These are phyloP conservation scores for Hepsetus odoe DNA, from an alignment of 2,113 vertebrate species.

Conservation along the genomic window DNA sequence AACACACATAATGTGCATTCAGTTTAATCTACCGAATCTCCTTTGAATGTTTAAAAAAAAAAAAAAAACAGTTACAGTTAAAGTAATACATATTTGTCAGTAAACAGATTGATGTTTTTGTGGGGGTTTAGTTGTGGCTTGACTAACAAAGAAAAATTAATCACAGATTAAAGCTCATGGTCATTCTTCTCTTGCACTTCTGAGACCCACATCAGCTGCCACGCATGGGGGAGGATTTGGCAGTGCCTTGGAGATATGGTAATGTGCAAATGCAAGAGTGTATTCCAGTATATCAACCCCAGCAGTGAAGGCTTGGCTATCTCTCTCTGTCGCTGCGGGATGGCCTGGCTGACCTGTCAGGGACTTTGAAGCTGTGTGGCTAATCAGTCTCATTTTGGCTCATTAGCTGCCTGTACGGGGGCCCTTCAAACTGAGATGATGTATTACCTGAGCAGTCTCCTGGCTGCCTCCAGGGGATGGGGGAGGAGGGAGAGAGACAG, in stretches of 20 bases:
- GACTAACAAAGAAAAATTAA: background rate
- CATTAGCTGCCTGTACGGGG: constrained; percentile 79
- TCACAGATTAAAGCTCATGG: background rate
- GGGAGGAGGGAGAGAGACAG: constrained; percentile 60
- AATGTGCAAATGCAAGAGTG: background rate
- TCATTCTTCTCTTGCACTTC: too few species aligned
- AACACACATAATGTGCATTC: too few species aligned
- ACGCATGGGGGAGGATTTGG: background rate
- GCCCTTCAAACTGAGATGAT: constrained; percentile 75
- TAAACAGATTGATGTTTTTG: too few species aligned
- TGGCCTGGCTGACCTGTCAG: constrained; percentile 67
- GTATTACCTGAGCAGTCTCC: constrained; percentile 62
- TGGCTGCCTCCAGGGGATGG: constrained; percentile 52
- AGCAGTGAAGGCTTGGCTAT: background rate
- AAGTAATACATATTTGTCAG: too few species aligned
- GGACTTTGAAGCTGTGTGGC: constrained; percentile 73
- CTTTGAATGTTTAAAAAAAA: too few species aligned
- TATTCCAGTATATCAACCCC: background rate
- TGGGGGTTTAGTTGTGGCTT: background rate
- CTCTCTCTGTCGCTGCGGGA: constrained; percentile 33
- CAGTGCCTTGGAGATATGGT: background rate
- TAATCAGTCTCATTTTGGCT: constrained; percentile 82
- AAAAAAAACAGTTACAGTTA: too few species aligned
- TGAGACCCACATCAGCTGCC: background rate
- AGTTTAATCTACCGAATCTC: too few species aligned